Evolutionary conservation across 2,113 vertebrate species (phyloP).

Genomic region (Charina bottae): DNA sequence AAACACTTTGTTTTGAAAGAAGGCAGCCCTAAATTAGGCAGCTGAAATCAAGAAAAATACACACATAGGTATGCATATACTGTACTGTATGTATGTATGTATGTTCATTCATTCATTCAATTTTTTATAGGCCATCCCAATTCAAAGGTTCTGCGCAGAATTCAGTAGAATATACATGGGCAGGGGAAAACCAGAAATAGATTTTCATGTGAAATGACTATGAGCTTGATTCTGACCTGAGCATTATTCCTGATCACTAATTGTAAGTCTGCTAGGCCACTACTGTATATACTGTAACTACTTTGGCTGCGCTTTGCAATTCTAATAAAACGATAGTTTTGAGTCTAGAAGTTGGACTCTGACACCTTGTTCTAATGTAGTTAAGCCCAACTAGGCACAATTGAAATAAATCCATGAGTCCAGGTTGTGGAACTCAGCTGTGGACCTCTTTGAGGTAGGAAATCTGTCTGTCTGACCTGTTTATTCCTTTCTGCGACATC

Average conservation of each 20-base stretch:
- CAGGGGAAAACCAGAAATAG: not conserved
- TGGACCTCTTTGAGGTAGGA: not conserved
- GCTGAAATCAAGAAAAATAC: not conserved
- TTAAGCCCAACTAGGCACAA: no score
- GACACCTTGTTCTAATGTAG: not conserved
- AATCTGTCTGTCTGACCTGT: not conserved
- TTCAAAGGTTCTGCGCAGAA: not conserved
- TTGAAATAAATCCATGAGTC: not conserved
- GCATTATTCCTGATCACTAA: not conserved
- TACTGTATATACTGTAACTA: not conserved
- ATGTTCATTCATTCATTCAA: not conserved
- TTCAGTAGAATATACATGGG: not conserved
- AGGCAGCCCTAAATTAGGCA: not conserved
- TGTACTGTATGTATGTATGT: no score
- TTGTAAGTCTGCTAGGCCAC: not conserved
- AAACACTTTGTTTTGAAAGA: not conserved
- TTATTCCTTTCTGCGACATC: not conserved
- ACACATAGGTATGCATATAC: not conserved
- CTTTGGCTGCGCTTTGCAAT: not conserved
- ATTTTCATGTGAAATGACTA: not conserved
- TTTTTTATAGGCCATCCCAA: not conserved
- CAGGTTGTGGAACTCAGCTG: not conserved
- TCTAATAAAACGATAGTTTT: not conserved
- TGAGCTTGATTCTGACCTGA: not conserved
- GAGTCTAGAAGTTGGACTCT: not conserved